Evolutionary conservation across 2,113 vertebrate species (phyloP), one percentile per base, ranked within the genome.

Genomic region (Camelus dromedarius): DNA sequence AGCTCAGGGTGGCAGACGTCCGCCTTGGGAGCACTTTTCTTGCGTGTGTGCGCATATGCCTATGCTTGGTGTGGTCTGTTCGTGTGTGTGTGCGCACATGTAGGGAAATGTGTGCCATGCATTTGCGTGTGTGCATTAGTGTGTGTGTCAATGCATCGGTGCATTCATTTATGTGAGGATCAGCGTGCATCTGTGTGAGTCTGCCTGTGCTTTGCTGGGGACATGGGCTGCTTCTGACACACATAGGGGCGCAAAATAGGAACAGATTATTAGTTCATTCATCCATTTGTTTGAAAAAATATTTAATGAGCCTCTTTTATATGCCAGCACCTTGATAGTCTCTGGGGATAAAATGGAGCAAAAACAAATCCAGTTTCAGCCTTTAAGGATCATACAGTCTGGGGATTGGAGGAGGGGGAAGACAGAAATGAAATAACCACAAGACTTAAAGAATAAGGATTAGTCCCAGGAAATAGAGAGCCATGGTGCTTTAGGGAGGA

Each of bases 1-100:
- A 98, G 97, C 97, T 97, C 95, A 64, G 97, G 97, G 97, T 97
- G 97, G 97, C 96, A 98, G 97, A 98, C 97, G 79, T 93, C 97
- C 58, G 95, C 97, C 96, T 98, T 64, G 92, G 97, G 96, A 96
- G 96, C 96, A 79, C 89, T 97, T 95, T 89, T 38, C 85, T 60
- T 89, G 93, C 32, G 5, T 82, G n/a, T 82, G 92, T 38, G n/a
- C 1, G 81, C 1, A 28, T 94, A 85, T 96, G 81, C 83, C 81
- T 69, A 0, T 81, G 95, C 72, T 93, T 69, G 67, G 95, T 48
- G 8, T 19, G 81, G n/a, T 42, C 72, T 13, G 8, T 84, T 50
- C 20, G 76, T 32, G 60, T 76, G 62, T 54, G 19, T 38, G 38
- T 52, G 19, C 22, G 28, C 0, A 2, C 76, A 15, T 0, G 9